Conservation (phyloP, 2,888 invertebrate species). For the Ecdyonurus torrentis region DNA sequence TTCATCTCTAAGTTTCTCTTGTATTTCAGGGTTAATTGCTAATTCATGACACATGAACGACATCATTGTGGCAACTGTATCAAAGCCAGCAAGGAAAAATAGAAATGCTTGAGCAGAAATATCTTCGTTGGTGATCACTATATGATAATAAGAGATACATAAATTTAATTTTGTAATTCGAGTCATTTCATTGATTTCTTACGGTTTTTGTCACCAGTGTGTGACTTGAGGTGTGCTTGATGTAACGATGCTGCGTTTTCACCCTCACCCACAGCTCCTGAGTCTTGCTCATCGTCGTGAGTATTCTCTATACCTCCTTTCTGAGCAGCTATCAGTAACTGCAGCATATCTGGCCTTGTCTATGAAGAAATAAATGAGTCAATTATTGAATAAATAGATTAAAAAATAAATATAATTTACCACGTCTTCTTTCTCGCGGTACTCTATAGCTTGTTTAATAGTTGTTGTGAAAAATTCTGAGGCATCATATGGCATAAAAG, state of each 20-base stretch:
- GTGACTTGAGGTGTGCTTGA: background rate
- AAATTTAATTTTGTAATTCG: no score
- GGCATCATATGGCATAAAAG: conserved; percentile 1
- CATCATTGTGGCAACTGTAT: conserved; percentile 19
- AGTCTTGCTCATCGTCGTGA: background rate
- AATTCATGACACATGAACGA: conserved; percentile 17
- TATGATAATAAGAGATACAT: background rate
- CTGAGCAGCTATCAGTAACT: conserved; percentile 1
- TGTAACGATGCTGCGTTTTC: background rate
- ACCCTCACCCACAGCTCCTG: background rate
- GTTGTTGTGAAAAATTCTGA: conserved; percentile 27
- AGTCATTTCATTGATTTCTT: no score
- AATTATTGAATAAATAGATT: background rate
- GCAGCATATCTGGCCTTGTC: background rate
- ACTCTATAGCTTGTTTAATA: conserved; percentile 30
- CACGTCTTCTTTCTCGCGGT: conserved; percentile 26
- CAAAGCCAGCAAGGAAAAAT: conserved; percentile 21
- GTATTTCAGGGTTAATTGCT: conserved; percentile 18
- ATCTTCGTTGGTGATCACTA: conserved; percentile 4
- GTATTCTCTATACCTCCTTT: background rate
- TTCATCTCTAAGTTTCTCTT: conserved; percentile 17
- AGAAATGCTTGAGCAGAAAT: conserved; percentile 16
- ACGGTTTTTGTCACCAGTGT: background rate
- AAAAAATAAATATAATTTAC: background rate
- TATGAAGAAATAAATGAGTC: background rate